Base-by-base conservation (phyloP, 2,113 vertebrate species). In the Rana temporaria region DNA sequence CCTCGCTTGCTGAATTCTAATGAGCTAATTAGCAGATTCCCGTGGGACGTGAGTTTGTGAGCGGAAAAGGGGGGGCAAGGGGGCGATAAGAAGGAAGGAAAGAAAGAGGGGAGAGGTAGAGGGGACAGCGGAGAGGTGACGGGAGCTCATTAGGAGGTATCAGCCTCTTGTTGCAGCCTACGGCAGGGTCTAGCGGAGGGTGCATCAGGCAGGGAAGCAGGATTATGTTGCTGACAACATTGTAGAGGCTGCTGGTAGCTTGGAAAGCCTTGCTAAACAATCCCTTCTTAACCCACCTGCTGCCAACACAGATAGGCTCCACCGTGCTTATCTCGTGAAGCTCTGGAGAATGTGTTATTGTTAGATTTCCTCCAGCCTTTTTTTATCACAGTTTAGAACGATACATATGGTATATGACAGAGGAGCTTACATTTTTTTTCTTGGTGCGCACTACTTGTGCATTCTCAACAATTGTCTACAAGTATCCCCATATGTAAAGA, bases 1-100 rank as follows among this genome's bases (percentile, higher is more conserved):
- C 76, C 62, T 52, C 17, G 63, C 71, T 75, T 71, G 42, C 81
- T 75, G 81, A 82, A 82, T 82, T 82, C 71, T 82, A 82, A 82
- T 82, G 71, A 82, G 81, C 81, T 82, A 76, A 80, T 17, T 52
- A 66, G 34, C 52, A 75, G 66, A 74, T 32, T 38, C 32, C 75
- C 14, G 6, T 83, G 81, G 63, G 81, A 75, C 64, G 26, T 48
- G 71, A 76, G 30, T 76, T 83, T 75, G 81, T 52, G 57, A 63
- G 15, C 72, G 42, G 26, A 16, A 32, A 79, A 22, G 3, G 55
- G 65, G 59, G 70, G 73, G 34, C 3, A 3, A 34, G 32, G 4
- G 66, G 34, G 52, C 12, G 70, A 74, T 73, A 81, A 67, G 62
- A 73, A 57, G 52, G 38, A 20, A 6, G n/a, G 26, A 30, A 12